Percentiles rank a stretch among this genome's conserved stretches.
Conservation (phyloP, 2,888 invertebrate genomes). For the Clanis bilineata region DNA sequence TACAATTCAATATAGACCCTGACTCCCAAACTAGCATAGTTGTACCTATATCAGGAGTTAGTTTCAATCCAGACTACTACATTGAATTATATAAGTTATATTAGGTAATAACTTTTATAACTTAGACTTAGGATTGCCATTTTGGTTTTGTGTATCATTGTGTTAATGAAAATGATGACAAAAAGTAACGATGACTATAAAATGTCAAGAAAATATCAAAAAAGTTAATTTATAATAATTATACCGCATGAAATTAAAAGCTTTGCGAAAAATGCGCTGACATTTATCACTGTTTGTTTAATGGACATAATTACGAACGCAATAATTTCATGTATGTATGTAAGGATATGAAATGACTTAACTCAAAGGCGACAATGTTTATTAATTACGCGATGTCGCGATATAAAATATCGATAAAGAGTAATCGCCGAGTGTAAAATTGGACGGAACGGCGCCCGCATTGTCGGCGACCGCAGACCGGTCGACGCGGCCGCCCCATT, state of each 20-base stretch:
- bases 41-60: no score
- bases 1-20: no score
- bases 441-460: conserved; percentile 60
- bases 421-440: conserved; percentile 56
- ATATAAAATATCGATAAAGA: conserved; percentile 47
- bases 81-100: no score
- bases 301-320: conserved; percentile 3
- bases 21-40: no score
- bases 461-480: conserved; percentile 42
- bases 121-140: no score
- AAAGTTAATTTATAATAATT: background rate
- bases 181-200: no score
- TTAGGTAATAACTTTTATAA: no score
- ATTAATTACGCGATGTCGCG: conserved; percentile 41
- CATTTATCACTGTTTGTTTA: conserved; percentile 11
- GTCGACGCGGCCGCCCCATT: conserved; percentile 41
- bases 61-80: no score
- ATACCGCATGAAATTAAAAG: background rate
- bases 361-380: conserved; percentile 38
- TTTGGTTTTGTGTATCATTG: no score
- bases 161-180: no score
- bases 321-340: background rate
- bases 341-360: conserved; percentile 13
- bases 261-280: background rate
- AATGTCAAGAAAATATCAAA: no score